Evolutionary conservation across 2,888 invertebrate genomes (phyloP).

Genomic region (Drosophila pseudotakahashii): DNA sequence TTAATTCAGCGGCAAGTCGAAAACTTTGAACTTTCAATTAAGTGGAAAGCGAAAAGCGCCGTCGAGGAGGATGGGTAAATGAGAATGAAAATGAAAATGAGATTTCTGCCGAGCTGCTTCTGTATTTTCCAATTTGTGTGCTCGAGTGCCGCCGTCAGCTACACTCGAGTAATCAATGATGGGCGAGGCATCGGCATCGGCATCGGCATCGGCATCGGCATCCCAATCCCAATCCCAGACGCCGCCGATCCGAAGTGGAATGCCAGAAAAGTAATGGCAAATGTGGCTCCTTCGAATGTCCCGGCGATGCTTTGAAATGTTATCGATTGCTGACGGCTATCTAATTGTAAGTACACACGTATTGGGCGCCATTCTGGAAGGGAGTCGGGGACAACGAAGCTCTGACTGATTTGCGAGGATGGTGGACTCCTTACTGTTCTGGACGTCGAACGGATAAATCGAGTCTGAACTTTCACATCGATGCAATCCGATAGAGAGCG

Average conservation of each 20-base stretch:
- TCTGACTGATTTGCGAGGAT: conserved; percentile 27
- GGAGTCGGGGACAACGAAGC: not conserved
- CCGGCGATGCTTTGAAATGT: conserved; percentile 30
- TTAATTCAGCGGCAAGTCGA: conserved; percentile 76
- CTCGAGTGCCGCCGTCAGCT: conserved; percentile 70
- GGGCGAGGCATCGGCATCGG: conserved; percentile 31
- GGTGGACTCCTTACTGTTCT: not conserved
- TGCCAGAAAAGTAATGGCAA: conserved; percentile 62
- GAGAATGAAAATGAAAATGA: conserved; percentile 56
- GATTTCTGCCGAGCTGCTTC: conserved; percentile 35
- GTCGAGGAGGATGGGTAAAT: conserved; percentile 33
- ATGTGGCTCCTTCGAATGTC: conserved; percentile 29
- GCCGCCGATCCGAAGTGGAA: conserved; percentile 46
- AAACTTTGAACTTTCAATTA: conserved; percentile 78
- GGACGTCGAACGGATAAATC: conserved; percentile 29
- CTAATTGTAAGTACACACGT: conserved; percentile 68
- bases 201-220: conserved; percentile 12
- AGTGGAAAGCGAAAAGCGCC: conserved; percentile 55
- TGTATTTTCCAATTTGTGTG: conserved; percentile 71
- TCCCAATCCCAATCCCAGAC: conserved; percentile 12
- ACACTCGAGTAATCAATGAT: conserved; percentile 72
- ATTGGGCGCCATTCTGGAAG: conserved; percentile 29
- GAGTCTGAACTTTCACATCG: conserved; percentile 43
- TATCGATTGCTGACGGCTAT: conserved; percentile 68
- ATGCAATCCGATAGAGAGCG: conserved; percentile 26